These are phyloP conservation scores for Brachionus asplanchnoidis DNA, from an alignment of 1,140 invertebrate genomes.

Conservation along the genomic window DNA sequence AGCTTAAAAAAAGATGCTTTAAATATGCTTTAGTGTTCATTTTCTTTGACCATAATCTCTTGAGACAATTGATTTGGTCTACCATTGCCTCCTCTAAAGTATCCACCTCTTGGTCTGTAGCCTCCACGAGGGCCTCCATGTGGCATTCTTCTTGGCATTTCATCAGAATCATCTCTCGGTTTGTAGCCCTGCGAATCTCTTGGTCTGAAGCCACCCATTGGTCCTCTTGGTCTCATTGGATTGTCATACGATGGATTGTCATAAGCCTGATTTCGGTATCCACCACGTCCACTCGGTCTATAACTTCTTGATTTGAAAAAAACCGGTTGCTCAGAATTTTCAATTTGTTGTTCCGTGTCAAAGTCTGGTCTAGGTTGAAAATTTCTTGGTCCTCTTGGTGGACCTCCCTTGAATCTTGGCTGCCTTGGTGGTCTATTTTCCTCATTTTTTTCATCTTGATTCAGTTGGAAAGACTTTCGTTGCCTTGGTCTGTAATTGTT, in stretches of 20 bases:
- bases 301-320: constrained; percentile 7
- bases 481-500: neutral
- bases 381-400: neutral
- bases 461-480: neutral
- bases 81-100: neutral
- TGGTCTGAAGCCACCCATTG: neutral
- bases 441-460: neutral
- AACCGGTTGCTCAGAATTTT: neutral
- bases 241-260: neutral
- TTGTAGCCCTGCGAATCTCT: neutral
- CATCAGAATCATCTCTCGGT: neutral
- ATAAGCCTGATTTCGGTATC: neutral
- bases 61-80: neutral
- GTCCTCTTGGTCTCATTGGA: neutral
- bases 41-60: neutral
- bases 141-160: neutral
- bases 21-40: neutral
- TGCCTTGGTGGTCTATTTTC: neutral
- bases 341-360: neutral
- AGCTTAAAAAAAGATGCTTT: too few relatives aligned
- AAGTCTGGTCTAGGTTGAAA: neutral
- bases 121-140: neutral
- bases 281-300: neutral
- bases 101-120: neutral
- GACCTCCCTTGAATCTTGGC: neutral